Conservation (phyloP, 2,113 vertebrate genomes). For the Vulpes ferrilata region DNA sequence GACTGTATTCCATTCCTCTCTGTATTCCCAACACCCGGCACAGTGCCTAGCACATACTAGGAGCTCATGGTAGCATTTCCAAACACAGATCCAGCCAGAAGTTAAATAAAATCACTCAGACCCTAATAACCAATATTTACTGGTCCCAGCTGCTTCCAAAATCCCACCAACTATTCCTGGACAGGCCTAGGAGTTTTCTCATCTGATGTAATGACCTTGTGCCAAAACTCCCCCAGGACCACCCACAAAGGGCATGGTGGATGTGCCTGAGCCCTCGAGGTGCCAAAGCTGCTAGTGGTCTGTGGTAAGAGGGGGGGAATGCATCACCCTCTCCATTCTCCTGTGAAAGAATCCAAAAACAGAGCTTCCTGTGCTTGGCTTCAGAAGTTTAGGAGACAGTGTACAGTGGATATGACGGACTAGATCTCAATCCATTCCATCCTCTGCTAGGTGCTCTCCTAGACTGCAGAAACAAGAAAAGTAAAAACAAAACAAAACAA, state of each 20-base stretch:
- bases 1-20: not conserved
- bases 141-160: not conserved
- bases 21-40: not conserved
- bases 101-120: not conserved
- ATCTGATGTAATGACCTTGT: not conserved
- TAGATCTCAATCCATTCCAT: not conserved
- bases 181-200: not conserved
- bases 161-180: not conserved
- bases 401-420: not conserved
- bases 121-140: not conserved
- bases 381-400: not conserved
- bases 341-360: not conserved
- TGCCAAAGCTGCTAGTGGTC: not conserved
- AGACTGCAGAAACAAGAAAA: not conserved
- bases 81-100: not conserved
- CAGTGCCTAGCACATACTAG: not conserved
- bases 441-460: not conserved
- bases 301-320: not conserved
- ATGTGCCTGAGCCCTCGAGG: not conserved
- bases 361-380: not conserved
- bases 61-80: not conserved
- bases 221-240: not conserved
- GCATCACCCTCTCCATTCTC: not conserved
- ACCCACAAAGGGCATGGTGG: rapidly evolving
- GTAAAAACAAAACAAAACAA: not conserved